Percentiles rank a stretch among this genome's conserved stretches.
Evolutionary conservation across 1,140 invertebrate species (phyloP).

Genomic region (Drosophila nigrodunni): DNA sequence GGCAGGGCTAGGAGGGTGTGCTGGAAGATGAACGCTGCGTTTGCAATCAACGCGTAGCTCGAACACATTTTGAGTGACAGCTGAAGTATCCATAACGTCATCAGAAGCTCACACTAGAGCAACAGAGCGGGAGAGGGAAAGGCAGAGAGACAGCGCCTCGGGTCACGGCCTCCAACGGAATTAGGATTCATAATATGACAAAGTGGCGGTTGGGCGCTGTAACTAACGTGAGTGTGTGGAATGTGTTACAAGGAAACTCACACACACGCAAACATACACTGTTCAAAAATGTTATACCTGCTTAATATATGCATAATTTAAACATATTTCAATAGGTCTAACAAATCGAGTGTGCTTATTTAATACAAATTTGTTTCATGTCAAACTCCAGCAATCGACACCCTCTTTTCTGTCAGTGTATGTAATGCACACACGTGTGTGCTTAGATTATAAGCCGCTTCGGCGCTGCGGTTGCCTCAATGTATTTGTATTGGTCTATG

Average conservation of each 20-base stretch:
- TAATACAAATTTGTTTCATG: no score
- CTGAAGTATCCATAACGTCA: slow-evolving; percentile 79
- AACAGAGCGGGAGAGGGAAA: background rate
- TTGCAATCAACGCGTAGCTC: slow-evolving; percentile 59
- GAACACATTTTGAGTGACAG: slow-evolving; percentile 70
- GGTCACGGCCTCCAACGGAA: slow-evolving; percentile 61
- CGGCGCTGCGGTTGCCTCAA: slow-evolving; percentile 57
- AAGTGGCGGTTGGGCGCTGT: slow-evolving; percentile 52
- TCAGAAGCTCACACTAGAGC: slow-evolving; percentile 49
- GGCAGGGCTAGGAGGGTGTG: background rate
- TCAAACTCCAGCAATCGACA: no score
- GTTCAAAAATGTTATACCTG: slow-evolving; percentile 1
- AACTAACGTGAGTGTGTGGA: slow-evolving; percentile 54
- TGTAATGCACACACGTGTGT: slow-evolving; percentile 42
- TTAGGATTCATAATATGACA: slow-evolving; percentile 81
- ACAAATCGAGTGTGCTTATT: no score
- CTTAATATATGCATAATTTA: no score
- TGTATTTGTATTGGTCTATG: slow-evolving; percentile 63
- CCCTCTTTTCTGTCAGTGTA: no score
- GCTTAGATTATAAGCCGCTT: slow-evolving; percentile 74
- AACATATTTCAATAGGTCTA: no score
- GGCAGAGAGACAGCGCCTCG: slow-evolving; percentile 22
- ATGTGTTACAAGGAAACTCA: slow-evolving; percentile 58
- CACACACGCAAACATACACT: slow-evolving; percentile 30
- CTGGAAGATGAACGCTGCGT: slow-evolving; percentile 1